Percentiles rank a stretch among this genome's conserved stretches.
Conservation (phyloP, 2,888 invertebrate genomes). For the Neelides folsomi region DNA sequence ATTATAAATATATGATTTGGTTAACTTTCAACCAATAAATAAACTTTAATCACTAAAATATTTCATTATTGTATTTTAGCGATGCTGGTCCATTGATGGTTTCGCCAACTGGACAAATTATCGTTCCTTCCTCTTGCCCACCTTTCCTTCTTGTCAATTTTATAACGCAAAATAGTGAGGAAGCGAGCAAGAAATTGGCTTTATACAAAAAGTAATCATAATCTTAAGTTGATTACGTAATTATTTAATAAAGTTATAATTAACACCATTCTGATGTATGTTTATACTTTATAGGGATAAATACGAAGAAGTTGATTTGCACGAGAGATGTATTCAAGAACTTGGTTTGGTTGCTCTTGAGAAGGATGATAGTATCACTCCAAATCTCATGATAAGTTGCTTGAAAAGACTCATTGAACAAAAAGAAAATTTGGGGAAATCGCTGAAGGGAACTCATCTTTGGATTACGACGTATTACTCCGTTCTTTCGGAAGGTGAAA, state of each 20-base stretch:
- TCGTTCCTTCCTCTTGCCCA: constrained; percentile 81
- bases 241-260: neutral
- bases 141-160: constrained; percentile 72
- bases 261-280: neutral
- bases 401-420: constrained; percentile 53
- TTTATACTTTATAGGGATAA: constrained; percentile 49
- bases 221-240: neutral
- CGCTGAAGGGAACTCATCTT: constrained; percentile 54
- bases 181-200: constrained; percentile 57
- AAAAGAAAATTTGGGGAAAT: constrained; percentile 38
- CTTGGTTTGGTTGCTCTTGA: constrained; percentile 58
- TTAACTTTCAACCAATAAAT: too few species aligned
- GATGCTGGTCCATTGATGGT: constrained; percentile 88
- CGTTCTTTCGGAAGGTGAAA: constrained; percentile 73
- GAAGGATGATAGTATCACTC: constrained; percentile 83
- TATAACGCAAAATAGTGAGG: constrained; percentile 59
- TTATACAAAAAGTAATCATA: constrained; percentile 55
- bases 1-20: neutral
- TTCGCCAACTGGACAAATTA: constrained; percentile 84
- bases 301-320: constrained; percentile 60
- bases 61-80: constrained; percentile 42
- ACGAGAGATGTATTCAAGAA: constrained; percentile 49
- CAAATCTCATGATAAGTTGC: constrained; percentile 75
- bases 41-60: neutral
- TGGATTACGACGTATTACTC: constrained; percentile 83